A percentile compares a stretch with the other conserved stretches of the same genome.
Evolutionary conservation across 2,113 vertebrate species (phyloP).

Genomic region (Miniopterus natalensis): DNA sequence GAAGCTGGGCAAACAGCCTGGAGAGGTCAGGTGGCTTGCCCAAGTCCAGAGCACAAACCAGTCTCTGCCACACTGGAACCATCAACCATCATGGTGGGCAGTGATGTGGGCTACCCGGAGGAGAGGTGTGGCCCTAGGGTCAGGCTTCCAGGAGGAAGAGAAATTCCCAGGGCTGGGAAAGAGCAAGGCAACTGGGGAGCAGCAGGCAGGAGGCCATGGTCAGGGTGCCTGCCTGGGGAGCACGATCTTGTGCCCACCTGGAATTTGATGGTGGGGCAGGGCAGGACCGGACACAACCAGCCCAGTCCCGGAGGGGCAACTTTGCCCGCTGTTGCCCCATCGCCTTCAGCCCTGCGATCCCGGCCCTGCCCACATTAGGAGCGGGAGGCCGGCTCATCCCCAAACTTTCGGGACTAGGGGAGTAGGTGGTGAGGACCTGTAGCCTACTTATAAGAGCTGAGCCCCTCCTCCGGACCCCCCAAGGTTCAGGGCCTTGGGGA

Average conservation of each 20-base stretch:
- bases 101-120: neutral
- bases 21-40: neutral
- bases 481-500: neutral
- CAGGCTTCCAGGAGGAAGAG: neutral
- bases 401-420: neutral
- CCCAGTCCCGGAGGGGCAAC: neutral
- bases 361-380: neutral
- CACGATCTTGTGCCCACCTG: neutral
- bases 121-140: neutral
- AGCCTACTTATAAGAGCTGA: neutral
- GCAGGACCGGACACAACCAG: rapidly evolving
- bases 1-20: neutral
- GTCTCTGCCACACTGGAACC: neutral
- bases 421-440: rapidly evolving
- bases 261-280: neutral
- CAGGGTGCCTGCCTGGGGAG: neutral
- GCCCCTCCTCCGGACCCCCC: neutral
- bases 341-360: neutral
- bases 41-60: neutral
- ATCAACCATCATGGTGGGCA: neutral
- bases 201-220: neutral
- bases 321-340: rapidly evolving
- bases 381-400: neutral
- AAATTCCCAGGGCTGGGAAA: neutral
- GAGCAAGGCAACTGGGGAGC: rapidly evolving